Evolutionary conservation across 2,888 invertebrate genomes (phyloP).

Genomic region (Acanthacorydalis orientalis): DNA sequence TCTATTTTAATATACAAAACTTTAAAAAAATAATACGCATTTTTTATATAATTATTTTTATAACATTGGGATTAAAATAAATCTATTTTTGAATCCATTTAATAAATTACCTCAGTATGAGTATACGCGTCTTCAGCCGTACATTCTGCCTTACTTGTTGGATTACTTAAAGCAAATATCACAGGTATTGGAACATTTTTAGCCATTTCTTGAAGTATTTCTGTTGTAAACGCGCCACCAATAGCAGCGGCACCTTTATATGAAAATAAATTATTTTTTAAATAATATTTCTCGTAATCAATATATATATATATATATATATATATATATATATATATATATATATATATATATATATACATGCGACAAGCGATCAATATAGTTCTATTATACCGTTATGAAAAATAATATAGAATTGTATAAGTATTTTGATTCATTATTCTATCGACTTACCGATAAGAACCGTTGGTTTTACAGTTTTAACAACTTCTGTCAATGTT

Average conservation of each 20-base stretch:
- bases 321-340: not conserved
- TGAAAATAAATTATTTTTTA: not conserved
- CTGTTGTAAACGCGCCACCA: constrained; percentile 81
- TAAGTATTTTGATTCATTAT: not conserved
- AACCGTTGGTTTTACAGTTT: constrained; percentile 66
- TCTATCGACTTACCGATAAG: constrained; percentile 51
- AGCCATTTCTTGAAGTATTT: constrained; percentile 77
- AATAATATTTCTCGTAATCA: too few relatives aligned
- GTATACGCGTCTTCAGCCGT: constrained; percentile 96
- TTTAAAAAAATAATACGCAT: too few relatives aligned
- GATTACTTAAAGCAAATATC: constrained; percentile 96
- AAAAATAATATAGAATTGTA: too few relatives aligned
- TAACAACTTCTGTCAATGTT: constrained; percentile 66
- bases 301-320: not conserved
- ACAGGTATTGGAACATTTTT: constrained; percentile 69
- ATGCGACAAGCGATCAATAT: too few relatives aligned
- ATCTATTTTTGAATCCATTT: not conserved
- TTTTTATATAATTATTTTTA: too few relatives aligned
- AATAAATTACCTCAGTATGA: constrained; percentile 53
- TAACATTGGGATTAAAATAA: not conserved
- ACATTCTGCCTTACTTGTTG: constrained; percentile 95
- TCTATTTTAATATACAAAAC: too few relatives aligned
- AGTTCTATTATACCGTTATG: too few relatives aligned
- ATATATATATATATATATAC: not conserved
- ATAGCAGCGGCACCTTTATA: constrained; percentile 79